Conservation (phyloP, 2,113 vertebrate genomes). For the Aphyosemion australe region DNA sequence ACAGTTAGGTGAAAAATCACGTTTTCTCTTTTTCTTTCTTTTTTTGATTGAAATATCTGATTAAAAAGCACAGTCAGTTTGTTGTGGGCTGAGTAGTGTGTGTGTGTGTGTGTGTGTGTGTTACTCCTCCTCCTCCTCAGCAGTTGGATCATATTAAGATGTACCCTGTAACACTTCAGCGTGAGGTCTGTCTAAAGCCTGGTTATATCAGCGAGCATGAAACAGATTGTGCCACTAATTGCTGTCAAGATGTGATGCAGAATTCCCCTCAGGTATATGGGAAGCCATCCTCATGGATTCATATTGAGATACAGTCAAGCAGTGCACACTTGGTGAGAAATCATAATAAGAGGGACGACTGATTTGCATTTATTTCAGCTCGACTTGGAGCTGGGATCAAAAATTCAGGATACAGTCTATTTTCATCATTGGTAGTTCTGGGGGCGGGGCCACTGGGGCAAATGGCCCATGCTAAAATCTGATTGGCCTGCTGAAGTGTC, state of each 20-base stretch:
- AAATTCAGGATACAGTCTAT: conserved; percentile 34
- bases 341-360: conserved; percentile 52
- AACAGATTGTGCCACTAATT: conserved; percentile 82
- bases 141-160: conserved; percentile 76
- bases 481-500: too few species aligned
- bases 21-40: conserved; percentile 46
- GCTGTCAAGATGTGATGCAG: conserved; percentile 79
- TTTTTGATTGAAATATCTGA: conserved; percentile 72
- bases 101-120: conserved; percentile 5
- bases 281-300: conserved; percentile 71
- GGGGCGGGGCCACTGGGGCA: too few species aligned
- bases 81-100: conserved; percentile 61
- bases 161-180: conserved; percentile 70
- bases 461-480: too few species aligned
- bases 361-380: conserved; percentile 67
- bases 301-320: conserved; percentile 72
- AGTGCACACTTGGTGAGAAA: conserved; percentile 59
- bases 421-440: conserved; percentile 35
- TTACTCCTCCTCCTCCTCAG: conserved; percentile 57
- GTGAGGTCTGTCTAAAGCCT: conserved; percentile 73
- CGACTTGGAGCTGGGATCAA: conserved; percentile 49
- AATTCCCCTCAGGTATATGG: conserved; percentile 72
- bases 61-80: conserved; percentile 66
- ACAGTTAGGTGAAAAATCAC: conserved; percentile 88
- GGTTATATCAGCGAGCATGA: conserved; percentile 73